Evolutionary conservation across 2,113 vertebrate genomes (phyloP).

Genomic region (human (Homo sapiens)): DNA sequence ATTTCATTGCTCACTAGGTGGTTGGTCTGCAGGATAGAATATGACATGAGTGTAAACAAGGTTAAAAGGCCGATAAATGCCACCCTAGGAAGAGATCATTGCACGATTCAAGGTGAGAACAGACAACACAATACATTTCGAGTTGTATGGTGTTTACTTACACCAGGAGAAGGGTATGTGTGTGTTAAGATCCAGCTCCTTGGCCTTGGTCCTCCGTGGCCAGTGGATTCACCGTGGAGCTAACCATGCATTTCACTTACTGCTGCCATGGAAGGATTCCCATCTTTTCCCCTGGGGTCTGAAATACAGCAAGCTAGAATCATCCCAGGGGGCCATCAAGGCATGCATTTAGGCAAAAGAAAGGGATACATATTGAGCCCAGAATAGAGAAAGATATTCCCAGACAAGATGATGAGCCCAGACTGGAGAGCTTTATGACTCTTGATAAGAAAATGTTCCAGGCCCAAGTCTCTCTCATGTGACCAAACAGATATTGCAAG

Average conservation of each 20-base stretch:
- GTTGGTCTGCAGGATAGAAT: neutral
- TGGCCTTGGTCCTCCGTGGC: rapidly evolving
- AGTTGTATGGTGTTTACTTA: rapidly evolving
- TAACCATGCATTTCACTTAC: neutral
- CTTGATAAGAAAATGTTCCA: rapidly evolving
- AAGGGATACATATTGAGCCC: neutral
- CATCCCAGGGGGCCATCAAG: neutral
- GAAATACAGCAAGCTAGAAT: neutral
- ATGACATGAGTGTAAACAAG: no score
- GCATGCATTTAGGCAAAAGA: neutral
- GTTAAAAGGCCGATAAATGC: neutral
- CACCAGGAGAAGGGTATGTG: neutral
- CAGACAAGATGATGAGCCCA: neutral
- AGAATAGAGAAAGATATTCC: neutral
- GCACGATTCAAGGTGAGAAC: neutral
- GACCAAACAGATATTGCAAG: rapidly evolving
- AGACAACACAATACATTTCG: neutral
- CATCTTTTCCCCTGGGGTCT: no score
- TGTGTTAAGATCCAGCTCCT: neutral
- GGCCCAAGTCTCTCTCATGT: neutral
- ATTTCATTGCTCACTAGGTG: neutral
- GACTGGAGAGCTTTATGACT: neutral
- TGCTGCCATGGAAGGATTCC: rapidly evolving
- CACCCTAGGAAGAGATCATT: neutral
- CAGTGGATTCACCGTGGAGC: no score